A percentile compares a stretch with the other conserved stretches of the same genome.
Evolutionary conservation across 2,113 vertebrate species (phyloP).

Genomic region (Suricata suricatta): DNA sequence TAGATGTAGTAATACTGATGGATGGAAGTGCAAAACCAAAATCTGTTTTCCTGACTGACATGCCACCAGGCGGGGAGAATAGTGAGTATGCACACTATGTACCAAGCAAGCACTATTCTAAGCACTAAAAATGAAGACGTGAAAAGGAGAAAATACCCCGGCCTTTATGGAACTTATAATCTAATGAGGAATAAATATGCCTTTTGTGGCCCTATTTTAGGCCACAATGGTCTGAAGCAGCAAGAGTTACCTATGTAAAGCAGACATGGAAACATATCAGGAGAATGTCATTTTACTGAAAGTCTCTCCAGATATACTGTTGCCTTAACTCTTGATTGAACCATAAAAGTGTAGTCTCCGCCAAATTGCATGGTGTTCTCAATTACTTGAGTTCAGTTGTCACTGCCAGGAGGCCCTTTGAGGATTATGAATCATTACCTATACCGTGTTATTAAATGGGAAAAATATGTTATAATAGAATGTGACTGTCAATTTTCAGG

Average conservation of each 20-base stretch:
- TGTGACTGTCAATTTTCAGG: slow-evolving; percentile 74
- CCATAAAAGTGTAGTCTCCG: slow-evolving; percentile 42
- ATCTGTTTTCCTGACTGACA: background rate
- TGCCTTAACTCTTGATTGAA: slow-evolving; percentile 63
- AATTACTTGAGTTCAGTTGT: slow-evolving; percentile 73
- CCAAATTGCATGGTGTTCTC: slow-evolving; percentile 62
- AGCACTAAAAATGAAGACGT: background rate
- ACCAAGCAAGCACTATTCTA: background rate
- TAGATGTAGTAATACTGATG: background rate
- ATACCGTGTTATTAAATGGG: slow-evolving; percentile 72
- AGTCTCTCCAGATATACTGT: slow-evolving; percentile 43
- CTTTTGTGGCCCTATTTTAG: background rate
- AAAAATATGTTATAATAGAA: slow-evolving; percentile 73
- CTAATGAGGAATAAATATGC: background rate
- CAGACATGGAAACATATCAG: background rate
- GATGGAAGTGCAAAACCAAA: background rate
- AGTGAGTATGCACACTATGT: background rate
- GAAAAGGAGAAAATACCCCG: background rate
- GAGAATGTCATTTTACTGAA: slow-evolving; percentile 40
- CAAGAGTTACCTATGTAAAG: background rate
- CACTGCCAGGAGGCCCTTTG: slow-evolving; percentile 72
- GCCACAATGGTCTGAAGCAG: background rate
- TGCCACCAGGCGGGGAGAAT: background rate
- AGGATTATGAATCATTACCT: slow-evolving; percentile 76
- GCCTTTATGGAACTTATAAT: background rate